phyloP scores from a whole-genome alignment of 1,140 invertebrate genomes.

The Trachymyrmex cornetzi region DNA sequence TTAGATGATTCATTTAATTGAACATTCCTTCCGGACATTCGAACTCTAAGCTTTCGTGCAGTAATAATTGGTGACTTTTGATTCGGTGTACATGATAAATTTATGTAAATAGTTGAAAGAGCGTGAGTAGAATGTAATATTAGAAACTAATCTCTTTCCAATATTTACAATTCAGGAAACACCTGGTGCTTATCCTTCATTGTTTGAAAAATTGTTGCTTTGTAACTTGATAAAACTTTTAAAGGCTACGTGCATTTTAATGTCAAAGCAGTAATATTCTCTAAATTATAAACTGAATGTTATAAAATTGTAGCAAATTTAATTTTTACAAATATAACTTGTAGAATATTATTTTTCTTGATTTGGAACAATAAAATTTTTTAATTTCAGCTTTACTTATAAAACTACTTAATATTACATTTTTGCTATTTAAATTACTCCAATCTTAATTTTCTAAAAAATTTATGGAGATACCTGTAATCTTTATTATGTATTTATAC shows the following conservation, averaged over 20 bases:
- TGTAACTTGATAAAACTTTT: neutral
- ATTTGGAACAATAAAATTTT: neutral
- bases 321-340: neutral
- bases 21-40: neutral
- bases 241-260: neutral
- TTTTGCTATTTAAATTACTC: neutral
- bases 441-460: neutral
- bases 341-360: neutral
- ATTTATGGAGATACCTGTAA: neutral
- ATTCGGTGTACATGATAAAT: neutral
- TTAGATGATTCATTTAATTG: constrained; percentile 43
- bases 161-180: neutral
- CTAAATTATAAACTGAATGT: neutral
- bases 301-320: neutral
- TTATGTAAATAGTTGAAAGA: neutral
- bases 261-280: neutral
- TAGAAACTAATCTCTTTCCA: neutral
- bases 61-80: neutral
- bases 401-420: too few relatives aligned
- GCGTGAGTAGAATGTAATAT: neutral
- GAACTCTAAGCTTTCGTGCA: neutral
- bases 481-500: neutral
- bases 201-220: neutral
- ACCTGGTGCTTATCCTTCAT: neutral
- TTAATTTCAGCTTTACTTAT: neutral